Percentiles rank a stretch among this genome's conserved stretches.
Conservation (phyloP, 2,888 invertebrate genomes). For the Calameuta idolon region DNA sequence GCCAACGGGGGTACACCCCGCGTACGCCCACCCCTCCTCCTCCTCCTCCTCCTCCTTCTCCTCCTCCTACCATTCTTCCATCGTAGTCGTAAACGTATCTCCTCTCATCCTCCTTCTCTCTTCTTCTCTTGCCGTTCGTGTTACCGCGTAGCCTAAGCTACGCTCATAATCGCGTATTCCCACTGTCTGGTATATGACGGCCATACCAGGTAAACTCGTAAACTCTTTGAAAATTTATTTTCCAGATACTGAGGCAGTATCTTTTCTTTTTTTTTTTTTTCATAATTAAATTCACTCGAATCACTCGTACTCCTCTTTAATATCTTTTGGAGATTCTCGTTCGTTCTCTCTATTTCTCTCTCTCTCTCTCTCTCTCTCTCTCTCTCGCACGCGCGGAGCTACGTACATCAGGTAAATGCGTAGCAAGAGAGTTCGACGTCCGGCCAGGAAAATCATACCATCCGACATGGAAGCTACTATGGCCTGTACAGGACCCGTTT, state of each 20-base stretch:
- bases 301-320: no score
- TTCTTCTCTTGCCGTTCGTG: background rate
- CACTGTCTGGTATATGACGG: background rate
- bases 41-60: slow-evolving; percentile 7
- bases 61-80: background rate
- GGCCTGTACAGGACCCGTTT: no score
- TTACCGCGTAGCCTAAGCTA: no score
- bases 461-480: slow-evolving; percentile 12
- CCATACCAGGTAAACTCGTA: no score
- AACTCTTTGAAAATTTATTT: no score
- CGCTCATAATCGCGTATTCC: slow-evolving; percentile 14
- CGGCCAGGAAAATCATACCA: slow-evolving; percentile 53
- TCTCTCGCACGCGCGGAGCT: background rate
- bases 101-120: slow-evolving; percentile 9
- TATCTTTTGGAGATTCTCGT: no score
- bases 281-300: no score
- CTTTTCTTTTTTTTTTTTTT: no score
- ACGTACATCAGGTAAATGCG: slow-evolving; percentile 17
- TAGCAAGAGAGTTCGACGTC: slow-evolving; percentile 49
- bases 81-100: slow-evolving; percentile 6
- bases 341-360: background rate
- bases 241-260: no score
- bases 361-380: no score
- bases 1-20: slow-evolving; percentile 17
- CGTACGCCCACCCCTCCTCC: no score